Conservation (phyloP, 2,113 vertebrate species). For the Pao palembangensis region DNA sequence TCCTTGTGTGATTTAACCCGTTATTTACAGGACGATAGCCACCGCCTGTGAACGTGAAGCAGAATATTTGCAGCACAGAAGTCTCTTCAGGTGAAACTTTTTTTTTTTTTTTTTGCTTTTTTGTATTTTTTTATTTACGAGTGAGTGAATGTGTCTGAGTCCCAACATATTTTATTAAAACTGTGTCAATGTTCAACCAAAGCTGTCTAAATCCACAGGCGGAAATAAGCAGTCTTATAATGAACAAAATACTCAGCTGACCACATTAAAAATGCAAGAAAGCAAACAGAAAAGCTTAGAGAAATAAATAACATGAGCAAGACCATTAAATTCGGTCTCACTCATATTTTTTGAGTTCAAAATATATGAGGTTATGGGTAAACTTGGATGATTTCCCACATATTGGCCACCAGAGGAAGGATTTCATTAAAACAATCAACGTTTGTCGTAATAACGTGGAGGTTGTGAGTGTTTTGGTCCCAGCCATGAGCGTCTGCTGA, state of each 20-base stretch:
- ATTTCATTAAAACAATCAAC: too few species aligned
- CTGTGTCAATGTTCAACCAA: too few species aligned
- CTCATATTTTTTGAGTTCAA: too few species aligned
- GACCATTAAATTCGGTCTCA: too few species aligned
- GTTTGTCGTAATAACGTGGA: too few species aligned
- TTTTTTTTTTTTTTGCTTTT: not conserved
- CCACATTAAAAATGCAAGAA: not conserved
- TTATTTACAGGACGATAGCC: slow-evolving; percentile 24
- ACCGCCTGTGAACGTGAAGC: not conserved
- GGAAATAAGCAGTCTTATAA: not conserved
- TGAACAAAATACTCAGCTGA: not conserved
- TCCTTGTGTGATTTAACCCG: slow-evolving; percentile 69
- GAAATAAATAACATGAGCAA: not conserved
- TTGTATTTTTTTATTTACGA: not conserved
- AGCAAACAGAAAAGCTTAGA: not conserved
- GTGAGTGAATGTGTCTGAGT: not conserved
- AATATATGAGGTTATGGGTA: too few species aligned
- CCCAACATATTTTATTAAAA: too few species aligned
- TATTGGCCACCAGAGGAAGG: too few species aligned
- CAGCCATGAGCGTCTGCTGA: slow-evolving; percentile 25
- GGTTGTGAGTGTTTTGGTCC: slow-evolving; percentile 33
- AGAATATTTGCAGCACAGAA: not conserved
- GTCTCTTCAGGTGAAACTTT: too few species aligned
- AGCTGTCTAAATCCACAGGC: too few species aligned
- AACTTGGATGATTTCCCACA: too few species aligned